Evolutionary conservation across 23 tunicate genomes (phyloP).

Genomic region (Aplidium turbinatum): DNA sequence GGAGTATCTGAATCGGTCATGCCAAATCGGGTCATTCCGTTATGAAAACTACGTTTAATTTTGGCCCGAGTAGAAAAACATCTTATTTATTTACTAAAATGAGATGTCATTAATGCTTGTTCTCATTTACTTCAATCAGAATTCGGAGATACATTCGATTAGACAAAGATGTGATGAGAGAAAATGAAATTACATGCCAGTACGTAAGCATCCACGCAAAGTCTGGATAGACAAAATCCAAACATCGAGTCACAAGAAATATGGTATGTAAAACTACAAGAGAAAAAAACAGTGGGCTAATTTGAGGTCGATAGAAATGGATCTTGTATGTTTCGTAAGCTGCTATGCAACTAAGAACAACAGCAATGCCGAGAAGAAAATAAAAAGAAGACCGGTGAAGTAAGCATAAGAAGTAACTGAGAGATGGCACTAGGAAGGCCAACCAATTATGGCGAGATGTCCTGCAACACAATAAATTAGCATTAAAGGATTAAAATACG

Average conservation of each 20-base stretch:
- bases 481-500: too few species aligned
- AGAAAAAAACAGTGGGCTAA: conserved; percentile 42
- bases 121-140: conserved; percentile 65
- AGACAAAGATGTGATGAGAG: conserved; percentile 36
- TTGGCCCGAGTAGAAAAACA: too few species aligned
- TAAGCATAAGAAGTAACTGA: conserved; percentile 29
- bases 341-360: conserved; percentile 55
- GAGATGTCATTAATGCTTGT: too few species aligned
- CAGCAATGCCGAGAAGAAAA: conserved; percentile 58
- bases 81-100: too few species aligned
- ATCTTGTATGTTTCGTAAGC: conserved; percentile 70
- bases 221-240: background rate
- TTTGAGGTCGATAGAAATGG: conserved; percentile 52
- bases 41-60: too few species aligned
- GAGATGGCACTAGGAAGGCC: conserved; percentile 16
- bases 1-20: too few species aligned
- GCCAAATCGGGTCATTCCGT: too few species aligned
- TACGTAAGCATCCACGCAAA: conserved; percentile 30
- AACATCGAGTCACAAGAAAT: conserved; percentile 27
- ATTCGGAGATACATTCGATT: conserved; percentile 55
- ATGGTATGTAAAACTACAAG: conserved; percentile 12
- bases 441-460: conserved; percentile 19
- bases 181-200: conserved; percentile 30
- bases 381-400: conserved; percentile 53
- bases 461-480: conserved; percentile 41